These are phyloP conservation scores for Nemopilema nomurai DNA, from an alignment of 30 jellyfish, hydroid and myxozoan genomes.

Conservation along the genomic window DNA sequence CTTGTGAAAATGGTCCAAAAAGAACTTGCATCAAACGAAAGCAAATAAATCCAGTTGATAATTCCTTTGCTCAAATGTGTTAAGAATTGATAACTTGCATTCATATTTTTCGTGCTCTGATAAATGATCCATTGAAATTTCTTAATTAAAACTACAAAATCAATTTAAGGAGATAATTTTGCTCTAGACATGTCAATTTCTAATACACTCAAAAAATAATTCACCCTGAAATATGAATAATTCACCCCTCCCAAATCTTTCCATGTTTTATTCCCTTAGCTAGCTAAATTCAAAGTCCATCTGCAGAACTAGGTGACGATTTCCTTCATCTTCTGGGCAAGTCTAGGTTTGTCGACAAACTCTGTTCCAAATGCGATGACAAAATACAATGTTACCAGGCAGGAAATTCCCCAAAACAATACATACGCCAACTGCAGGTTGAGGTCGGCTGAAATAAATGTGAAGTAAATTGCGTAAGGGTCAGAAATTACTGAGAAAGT, in stretches of 20 bases:
- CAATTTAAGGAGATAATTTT: not conserved
- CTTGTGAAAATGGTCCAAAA: too few relatives aligned
- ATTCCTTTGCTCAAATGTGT: too few relatives aligned
- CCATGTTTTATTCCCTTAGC: not conserved
- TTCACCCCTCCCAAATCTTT: not conserved
- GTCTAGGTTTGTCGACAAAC: constrained; percentile 88
- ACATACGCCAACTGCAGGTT: constrained; percentile 87
- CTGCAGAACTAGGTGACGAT: constrained; percentile 21
- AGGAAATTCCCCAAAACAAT: constrained; percentile 91
- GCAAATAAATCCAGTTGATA: too few relatives aligned
- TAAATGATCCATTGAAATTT: not conserved
- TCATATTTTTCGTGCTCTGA: too few relatives aligned
- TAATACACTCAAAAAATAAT: not conserved
- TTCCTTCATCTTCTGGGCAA: constrained; percentile 56
- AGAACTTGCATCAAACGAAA: too few relatives aligned
- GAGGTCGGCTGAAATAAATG: constrained; percentile 80
- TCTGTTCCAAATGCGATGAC: constrained; percentile 89
- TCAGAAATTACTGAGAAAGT: not conserved
- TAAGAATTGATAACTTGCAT: too few relatives aligned
- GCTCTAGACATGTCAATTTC: not conserved
- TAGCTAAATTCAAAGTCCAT: not conserved
- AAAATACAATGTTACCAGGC: constrained; percentile 80
- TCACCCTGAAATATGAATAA: not conserved
- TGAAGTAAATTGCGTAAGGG: not conserved
- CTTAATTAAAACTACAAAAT: too few relatives aligned